Conservation (phyloP, 2,113 vertebrate species). For the Petromus typicus region DNA sequence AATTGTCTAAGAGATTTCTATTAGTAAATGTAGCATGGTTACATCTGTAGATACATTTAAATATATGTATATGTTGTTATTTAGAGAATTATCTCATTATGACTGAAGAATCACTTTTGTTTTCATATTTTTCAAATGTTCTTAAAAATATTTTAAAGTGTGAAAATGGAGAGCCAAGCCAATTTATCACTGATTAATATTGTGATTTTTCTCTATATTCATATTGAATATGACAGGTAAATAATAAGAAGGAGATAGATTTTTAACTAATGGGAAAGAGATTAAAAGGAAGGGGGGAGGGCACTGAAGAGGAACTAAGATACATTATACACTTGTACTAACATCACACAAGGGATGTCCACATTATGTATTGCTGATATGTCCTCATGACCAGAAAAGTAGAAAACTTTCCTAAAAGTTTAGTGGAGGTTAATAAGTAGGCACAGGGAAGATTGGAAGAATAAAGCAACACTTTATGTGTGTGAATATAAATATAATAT, state of each 20-base stretch:
- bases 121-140: neutral
- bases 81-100: neutral
- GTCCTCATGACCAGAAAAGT: neutral
- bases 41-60: neutral
- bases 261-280: neutral
- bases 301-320: neutral
- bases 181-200: neutral
- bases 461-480: neutral
- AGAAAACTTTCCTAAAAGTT: neutral
- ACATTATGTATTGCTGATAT: neutral
- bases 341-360: neutral
- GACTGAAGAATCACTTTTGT: neutral
- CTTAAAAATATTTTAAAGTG: neutral
- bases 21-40: neutral
- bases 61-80: neutral
- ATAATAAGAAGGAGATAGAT: neutral
- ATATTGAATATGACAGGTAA: neutral
- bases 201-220: neutral
- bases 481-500: neutral
- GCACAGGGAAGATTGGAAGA: neutral
- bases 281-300: neutral
- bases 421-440: neutral
- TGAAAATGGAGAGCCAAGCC: neutral
- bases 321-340: neutral
- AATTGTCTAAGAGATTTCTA: neutral